Percentiles rank a stretch among this genome's conserved stretches.
phyloP scores from a whole-genome alignment of 2,888 invertebrate species.

The Hydropsyche betteni region DNA sequence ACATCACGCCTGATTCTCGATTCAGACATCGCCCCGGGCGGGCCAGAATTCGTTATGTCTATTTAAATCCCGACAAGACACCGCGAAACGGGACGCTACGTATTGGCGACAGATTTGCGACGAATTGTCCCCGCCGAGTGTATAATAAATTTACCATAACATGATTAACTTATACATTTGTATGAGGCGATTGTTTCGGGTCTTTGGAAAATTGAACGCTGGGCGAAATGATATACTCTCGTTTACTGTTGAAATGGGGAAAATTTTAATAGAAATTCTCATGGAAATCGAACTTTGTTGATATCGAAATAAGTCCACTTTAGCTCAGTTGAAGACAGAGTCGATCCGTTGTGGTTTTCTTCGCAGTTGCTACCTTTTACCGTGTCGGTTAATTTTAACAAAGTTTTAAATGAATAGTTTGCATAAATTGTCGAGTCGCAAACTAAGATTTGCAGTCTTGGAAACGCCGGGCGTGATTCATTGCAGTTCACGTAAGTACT shows the following conservation, averaged over 20 bases:
- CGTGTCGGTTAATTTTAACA: conserved; percentile 30
- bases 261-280: too few relatives aligned
- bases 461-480: conserved; percentile 5
- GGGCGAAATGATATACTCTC: too few relatives aligned
- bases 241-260: too few relatives aligned
- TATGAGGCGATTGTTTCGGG: too few relatives aligned
- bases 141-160: too few relatives aligned
- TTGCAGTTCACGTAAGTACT: neutral
- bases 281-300: too few relatives aligned
- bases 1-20: conserved; percentile 50
- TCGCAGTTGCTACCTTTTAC: neutral
- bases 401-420: conserved; percentile 36
- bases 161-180: too few relatives aligned
- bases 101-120: conserved; percentile 9
- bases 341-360: neutral
- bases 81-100: conserved; percentile 21
- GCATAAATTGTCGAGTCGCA: conserved; percentile 28
- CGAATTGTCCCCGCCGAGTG: neutral
- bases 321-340: neutral
- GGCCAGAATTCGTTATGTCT: conserved; percentile 49
- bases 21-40: conserved; percentile 46
- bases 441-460: neutral
- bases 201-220: too few relatives aligned
- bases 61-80: conserved; percentile 48
- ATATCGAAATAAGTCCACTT: neutral